Percentiles rank a stretch among this genome's conserved stretches.
phyloP scores from a whole-genome alignment of 2,888 invertebrate genomes.

The Poecilobothrus nobilitatus region DNA sequence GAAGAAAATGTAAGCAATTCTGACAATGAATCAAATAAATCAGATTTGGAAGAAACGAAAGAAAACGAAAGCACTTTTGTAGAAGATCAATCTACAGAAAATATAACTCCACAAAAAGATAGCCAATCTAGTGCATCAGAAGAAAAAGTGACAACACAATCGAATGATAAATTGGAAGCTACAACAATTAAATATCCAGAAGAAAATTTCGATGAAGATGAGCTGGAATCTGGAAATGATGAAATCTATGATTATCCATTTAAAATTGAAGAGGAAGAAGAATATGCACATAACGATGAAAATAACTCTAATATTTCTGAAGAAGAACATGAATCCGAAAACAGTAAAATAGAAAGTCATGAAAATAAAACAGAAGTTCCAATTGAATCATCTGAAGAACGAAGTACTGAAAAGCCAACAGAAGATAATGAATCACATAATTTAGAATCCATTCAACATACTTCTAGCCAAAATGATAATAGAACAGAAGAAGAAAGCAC shows the following conservation, averaged over 20 bases:
- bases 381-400: neutral
- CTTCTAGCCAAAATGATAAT: neutral
- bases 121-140: neutral
- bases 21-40: constrained; percentile 9
- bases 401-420: neutral
- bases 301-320: neutral
- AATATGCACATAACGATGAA: neutral
- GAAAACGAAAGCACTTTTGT: constrained; percentile 5
- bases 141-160: constrained; percentile 9
- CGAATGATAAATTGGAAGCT: constrained; percentile 25
- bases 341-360: neutral
- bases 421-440: neutral
- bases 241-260: constrained; percentile 36
- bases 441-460: neutral
- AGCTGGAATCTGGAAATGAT: constrained; percentile 13
- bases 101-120: neutral
- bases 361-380: neutral
- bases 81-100: neutral
- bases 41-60: constrained; percentile 2
- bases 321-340: neutral
- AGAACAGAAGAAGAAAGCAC: neutral
- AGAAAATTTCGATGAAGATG: constrained; percentile 24
- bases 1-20: no score
- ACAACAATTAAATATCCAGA: constrained; percentile 25
- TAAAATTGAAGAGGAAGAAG: constrained; percentile 37